Evolutionary conservation across 2,888 invertebrate genomes (phyloP).

Genomic region (Acanthosepion pharaonis): DNA sequence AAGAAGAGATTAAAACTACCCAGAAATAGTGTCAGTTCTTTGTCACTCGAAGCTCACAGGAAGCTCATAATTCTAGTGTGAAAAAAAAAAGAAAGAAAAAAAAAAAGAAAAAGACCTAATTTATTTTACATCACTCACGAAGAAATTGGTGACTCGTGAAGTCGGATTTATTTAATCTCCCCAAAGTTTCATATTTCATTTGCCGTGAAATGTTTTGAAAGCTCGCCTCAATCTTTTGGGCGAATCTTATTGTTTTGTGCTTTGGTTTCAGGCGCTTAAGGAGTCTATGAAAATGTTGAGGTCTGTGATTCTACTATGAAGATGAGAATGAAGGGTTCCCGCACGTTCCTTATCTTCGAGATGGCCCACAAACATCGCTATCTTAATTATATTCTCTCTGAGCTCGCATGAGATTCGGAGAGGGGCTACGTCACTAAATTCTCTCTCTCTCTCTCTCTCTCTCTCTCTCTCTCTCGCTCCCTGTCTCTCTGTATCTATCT

Average conservation of each 20-base stretch:
- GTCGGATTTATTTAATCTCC: neutral
- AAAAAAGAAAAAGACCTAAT: neutral
- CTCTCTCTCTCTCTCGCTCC: neutral
- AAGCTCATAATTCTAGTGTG: neutral
- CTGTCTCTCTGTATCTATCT: neutral
- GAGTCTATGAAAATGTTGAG: neutral
- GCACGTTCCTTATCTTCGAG: neutral
- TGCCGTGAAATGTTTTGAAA: neutral
- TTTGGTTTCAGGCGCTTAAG: neutral
- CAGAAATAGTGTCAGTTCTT: too few relatives aligned
- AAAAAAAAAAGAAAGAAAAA: neutral
- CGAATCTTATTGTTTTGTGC: neutral
- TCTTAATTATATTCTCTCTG: neutral
- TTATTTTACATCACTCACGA: neutral
- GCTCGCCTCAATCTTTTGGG: neutral
- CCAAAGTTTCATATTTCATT: neutral
- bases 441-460: neutral
- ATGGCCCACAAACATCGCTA: conserved; percentile 21
- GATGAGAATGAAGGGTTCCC: neutral
- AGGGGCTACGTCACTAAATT: neutral
- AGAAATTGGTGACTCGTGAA: neutral
- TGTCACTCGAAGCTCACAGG: neutral
- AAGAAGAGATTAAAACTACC: too few relatives aligned
- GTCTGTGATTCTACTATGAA: neutral
- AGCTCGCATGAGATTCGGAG: neutral